Evolutionary conservation across 2,888 invertebrate genomes (phyloP), one percentile per base, ranked within the genome.

Genomic region (Platycheirus rosarum): DNA sequence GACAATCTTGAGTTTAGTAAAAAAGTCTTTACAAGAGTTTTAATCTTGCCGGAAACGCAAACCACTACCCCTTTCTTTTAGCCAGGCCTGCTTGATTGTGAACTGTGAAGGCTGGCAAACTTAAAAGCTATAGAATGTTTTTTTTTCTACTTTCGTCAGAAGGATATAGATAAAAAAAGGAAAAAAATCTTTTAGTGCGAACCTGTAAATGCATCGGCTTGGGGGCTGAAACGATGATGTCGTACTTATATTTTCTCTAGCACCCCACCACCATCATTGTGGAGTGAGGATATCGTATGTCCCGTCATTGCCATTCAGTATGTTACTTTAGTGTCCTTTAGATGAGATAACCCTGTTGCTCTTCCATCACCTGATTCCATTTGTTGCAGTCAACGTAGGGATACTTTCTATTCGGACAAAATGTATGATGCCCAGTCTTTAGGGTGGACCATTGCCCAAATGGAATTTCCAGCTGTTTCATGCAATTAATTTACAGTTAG

Each of bases 111-210:
- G 53, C 29, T 18, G 5, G n/a, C 14, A n/a, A 42, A 68, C 68
- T 53, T 55, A 26, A 76, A 68, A 76, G 76, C 40, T 29, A 70
- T 48, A 55, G 53, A 42, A 23, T 23, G 23, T 23, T 23, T 23
- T 23, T 23, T 23, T 23, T 23, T 23, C 23, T 6, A 4, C 6
- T 23, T 23, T 23, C 6, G 6, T 23, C 6, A 23, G 6, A 23
- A 23, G 23, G 23, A 4, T 23, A 6, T 23, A 60, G 75, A 60
- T 51, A 60, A 16, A 48, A 49, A 48, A 11, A 40, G 14, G 42
- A 32, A 66, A 55, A 66, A 32, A 40, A 42, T 74, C 60, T 66
- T 57, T 49, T 49, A 57, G 53, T 18, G 44, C 14, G 63, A 53
- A 46, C 65, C 53, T 62, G n/a, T 32, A 57, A 70, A 48, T 37